Evolutionary conservation across 2,113 vertebrate species (phyloP).

Genomic region (Alexandromys fortis): DNA sequence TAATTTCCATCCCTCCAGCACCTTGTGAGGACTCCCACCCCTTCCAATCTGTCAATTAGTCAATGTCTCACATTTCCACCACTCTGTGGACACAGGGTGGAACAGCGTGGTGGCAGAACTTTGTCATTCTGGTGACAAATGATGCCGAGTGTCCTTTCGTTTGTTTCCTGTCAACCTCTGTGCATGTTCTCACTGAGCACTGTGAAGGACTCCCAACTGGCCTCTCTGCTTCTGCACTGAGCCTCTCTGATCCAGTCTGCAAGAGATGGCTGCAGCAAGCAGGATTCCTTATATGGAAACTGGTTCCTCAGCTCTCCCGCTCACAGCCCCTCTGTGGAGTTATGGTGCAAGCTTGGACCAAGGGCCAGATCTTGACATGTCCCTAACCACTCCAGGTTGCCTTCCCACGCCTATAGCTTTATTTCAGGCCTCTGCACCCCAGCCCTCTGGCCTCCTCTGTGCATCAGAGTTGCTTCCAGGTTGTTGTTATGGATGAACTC

Average conservation of each 20-base stretch:
- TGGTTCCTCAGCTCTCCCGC: neutral
- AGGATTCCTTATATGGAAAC: neutral
- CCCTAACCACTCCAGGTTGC: neutral
- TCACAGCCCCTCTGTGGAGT: neutral
- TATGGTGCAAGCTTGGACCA: neutral
- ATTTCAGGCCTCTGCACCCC: neutral
- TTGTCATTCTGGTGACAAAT: slow-evolving; percentile 14
- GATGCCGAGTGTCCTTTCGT: neutral
- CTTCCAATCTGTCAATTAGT: neutral
- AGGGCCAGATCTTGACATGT: neutral
- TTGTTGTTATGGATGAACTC: neutral
- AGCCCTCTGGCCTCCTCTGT: neutral
- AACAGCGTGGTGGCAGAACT: neutral
- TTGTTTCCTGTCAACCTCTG: neutral
- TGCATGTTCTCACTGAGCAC: neutral
- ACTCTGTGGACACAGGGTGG: neutral
- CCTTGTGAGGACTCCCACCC: neutral
- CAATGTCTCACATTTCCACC: neutral
- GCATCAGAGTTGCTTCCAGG: neutral
- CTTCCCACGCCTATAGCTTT: neutral
- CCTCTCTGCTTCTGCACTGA: neutral
- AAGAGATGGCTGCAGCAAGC: neutral
- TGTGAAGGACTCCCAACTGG: neutral
- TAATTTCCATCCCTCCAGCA: neutral
- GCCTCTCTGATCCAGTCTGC: neutral